Percentiles rank a stretch among this genome's conserved stretches.
These are phyloP conservation scores for Trachelus tabidus DNA, from an alignment of 2,888 invertebrate genomes.

Conservation along the genomic window DNA sequence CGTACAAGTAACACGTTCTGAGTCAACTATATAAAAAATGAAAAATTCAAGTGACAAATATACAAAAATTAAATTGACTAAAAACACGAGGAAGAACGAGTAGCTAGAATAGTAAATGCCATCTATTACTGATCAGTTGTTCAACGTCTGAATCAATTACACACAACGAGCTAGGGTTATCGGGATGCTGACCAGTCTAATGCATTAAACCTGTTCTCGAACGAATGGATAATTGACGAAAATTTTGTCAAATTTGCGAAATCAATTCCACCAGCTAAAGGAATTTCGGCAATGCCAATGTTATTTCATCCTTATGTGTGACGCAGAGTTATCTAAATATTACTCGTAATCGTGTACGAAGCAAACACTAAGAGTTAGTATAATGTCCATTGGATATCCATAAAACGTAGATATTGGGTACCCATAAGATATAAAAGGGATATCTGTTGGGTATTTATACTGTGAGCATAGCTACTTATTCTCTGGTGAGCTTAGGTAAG, in stretches of 20 bases:
- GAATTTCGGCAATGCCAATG: not conserved
- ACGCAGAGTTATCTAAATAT: not conserved
- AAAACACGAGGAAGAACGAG: constrained; percentile 11
- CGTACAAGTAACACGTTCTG: constrained; percentile 2
- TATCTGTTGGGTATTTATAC: not conserved
- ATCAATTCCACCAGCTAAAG: not conserved
- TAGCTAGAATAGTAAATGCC: not conserved
- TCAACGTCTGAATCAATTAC: not conserved
- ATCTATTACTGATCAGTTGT: not conserved
- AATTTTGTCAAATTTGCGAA: not conserved
- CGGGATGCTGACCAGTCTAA: not conserved
- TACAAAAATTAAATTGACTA: constrained; percentile 3
- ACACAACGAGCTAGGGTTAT: not conserved
- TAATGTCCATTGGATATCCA: too few species aligned
- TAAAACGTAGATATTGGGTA: too few species aligned
- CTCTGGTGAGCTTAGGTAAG: not conserved
- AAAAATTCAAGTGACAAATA: constrained; percentile 12
- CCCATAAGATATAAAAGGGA: not conserved
- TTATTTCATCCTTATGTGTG: not conserved
- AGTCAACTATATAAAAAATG: constrained; percentile 3
- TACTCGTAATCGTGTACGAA: not conserved
- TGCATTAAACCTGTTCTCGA: not conserved
- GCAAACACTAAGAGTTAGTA: too few species aligned
- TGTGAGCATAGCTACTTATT: not conserved
- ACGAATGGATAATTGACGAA: not conserved